Evolutionary conservation across 2,113 vertebrate species (phyloP).

Genomic region (Cyprinus carpio): DNA sequence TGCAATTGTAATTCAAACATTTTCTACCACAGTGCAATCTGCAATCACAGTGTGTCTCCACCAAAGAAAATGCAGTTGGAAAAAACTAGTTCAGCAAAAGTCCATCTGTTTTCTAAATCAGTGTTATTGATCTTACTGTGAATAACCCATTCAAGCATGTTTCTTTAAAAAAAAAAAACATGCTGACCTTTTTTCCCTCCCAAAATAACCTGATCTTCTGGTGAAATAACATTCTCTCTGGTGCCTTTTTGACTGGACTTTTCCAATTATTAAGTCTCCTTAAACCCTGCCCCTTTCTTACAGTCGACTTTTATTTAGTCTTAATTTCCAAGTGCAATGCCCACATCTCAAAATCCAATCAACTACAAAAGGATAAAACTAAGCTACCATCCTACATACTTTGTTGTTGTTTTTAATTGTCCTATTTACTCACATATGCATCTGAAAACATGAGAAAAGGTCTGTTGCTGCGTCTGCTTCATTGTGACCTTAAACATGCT

Average conservation of each 20-base stretch:
- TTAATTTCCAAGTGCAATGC: neutral
- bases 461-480: no score
- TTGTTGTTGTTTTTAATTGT: no score
- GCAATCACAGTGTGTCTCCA: neutral
- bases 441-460: neutral
- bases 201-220: neutral
- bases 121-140: neutral
- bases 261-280: neutral
- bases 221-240: neutral
- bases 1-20: neutral
- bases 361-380: neutral
- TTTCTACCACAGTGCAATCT: no score
- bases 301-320: neutral
- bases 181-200: no score
- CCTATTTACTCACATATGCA: no score
- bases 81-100: neutral
- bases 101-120: neutral
- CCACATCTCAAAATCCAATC: neutral
- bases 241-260: neutral
- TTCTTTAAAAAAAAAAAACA: neutral
- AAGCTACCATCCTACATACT: neutral
- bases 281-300: neutral
- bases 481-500: neutral
- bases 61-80: neutral
- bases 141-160: neutral